Percentiles rank a stretch among this genome's conserved stretches.
Evolutionary conservation across 2,797 vertebrate genomes (phyloP).

Genomic region (Vultur gryphus): DNA sequence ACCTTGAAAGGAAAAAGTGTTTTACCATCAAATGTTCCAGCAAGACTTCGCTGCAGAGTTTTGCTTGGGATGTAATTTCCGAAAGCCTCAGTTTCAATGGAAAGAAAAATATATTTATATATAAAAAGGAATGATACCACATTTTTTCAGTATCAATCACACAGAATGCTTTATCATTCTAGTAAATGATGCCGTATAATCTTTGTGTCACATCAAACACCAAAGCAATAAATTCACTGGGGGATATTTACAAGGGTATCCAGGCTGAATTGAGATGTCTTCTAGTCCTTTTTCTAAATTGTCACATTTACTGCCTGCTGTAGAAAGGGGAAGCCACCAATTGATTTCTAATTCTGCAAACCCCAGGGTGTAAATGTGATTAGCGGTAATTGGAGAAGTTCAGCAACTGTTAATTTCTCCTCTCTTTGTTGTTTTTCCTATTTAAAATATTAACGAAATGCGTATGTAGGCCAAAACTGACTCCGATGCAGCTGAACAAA

Average conservation of each 20-base stretch:
- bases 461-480: conserved; percentile 36
- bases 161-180: not conserved
- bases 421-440: conserved; percentile 47
- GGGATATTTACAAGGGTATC: not conserved
- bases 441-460: conserved; percentile 67
- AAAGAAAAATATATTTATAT: not conserved
- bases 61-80: not conserved
- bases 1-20: not conserved
- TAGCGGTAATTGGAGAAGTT: conserved; percentile 57
- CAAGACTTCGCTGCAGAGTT: not conserved
- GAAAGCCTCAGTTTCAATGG: not conserved
- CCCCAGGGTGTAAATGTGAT: conserved; percentile 69
- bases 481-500: conserved; percentile 39
- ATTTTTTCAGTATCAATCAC: not conserved
- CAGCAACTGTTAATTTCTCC: conserved; percentile 53
- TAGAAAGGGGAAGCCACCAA: conserved; percentile 37
- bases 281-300: conserved; percentile 35
- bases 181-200: not conserved
- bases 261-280: conserved; percentile 21
- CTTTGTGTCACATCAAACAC: conserved; percentile 8
- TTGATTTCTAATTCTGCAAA: conserved; percentile 66
- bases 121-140: not conserved
- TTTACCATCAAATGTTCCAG: not conserved
- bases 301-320: conserved; percentile 54
- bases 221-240: not conserved